phyloP scores from a whole-genome alignment of 1,140 invertebrate genomes.

The Diabrotica virgifera region DNA sequence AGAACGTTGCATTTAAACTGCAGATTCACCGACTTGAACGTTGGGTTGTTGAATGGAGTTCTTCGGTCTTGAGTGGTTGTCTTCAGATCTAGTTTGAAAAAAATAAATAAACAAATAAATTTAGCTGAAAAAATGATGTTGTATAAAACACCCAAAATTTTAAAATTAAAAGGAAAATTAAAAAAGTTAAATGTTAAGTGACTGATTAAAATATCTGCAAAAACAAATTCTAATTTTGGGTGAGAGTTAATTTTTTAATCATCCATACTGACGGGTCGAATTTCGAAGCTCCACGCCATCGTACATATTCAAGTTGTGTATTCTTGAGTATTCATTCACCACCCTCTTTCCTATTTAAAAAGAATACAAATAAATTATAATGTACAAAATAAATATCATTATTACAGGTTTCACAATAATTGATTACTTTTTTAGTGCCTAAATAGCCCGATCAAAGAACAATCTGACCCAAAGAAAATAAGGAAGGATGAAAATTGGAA shows the following conservation, averaged over 20 bases:
- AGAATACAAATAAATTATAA: conserved; percentile 5
- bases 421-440: too few species aligned
- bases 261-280: conserved; percentile 70
- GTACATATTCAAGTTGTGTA: conserved; percentile 68
- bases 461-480: too few species aligned
- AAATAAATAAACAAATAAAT: conserved; percentile 27
- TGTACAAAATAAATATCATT: too few species aligned
- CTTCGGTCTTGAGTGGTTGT: conserved; percentile 42
- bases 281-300: conserved; percentile 64
- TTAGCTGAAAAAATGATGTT: conserved; percentile 9
- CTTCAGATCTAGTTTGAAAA: conserved; percentile 44
- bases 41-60: conserved; percentile 34
- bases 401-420: too few species aligned
- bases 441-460: too few species aligned
- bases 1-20: conserved; percentile 45
- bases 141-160: not conserved
- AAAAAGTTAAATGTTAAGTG: conserved; percentile 15
- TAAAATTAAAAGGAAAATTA: not conserved
- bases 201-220: conserved; percentile 19
- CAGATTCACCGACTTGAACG: conserved; percentile 44
- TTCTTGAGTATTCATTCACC: conserved; percentile 65
- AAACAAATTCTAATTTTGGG: conserved; percentile 29
- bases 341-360: conserved; percentile 50
- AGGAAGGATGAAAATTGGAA: too few species aligned
- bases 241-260: conserved; percentile 51